Percentiles rank a stretch among this genome's conserved stretches.
Evolutionary conservation across 2,888 invertebrate species (phyloP).

Genomic region (Elaeidobius kamerunicus): DNA sequence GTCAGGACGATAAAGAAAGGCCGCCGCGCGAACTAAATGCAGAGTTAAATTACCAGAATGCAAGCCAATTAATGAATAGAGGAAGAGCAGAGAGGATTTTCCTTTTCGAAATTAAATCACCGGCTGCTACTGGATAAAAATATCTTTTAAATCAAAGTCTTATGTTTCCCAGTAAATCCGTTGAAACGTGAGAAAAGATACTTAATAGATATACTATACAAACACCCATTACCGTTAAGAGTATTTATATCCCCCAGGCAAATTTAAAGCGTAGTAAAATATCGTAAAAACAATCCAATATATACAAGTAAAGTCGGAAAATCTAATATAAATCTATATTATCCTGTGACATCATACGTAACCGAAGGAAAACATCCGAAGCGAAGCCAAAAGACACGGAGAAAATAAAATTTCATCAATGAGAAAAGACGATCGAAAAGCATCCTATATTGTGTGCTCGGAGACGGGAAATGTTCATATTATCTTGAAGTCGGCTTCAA

Average conservation of each 20-base stretch:
- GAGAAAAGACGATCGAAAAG: slow-evolving; percentile 24
- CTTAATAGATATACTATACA: no score
- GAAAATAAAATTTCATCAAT: slow-evolving; percentile 29
- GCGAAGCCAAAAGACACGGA: slow-evolving; percentile 19
- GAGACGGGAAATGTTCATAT: slow-evolving; percentile 25
- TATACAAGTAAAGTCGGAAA: slow-evolving; percentile 9
- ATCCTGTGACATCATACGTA: slow-evolving; percentile 20
- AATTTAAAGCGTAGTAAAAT: no score
- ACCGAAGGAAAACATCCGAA: slow-evolving; percentile 21
- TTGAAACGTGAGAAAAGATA: no score
- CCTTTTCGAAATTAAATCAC: neutral
- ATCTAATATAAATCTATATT: slow-evolving; percentile 25
- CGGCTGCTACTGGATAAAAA: no score
- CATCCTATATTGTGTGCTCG: slow-evolving; percentile 24
- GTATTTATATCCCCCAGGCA: no score
- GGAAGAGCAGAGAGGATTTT: slow-evolving; percentile 2
- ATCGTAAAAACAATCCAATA: slow-evolving; percentile 14
- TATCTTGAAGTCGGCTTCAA: slow-evolving; percentile 23
- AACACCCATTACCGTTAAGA: no score
- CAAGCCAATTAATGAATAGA: slow-evolving; percentile 22
- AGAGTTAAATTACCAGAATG: slow-evolving; percentile 27
- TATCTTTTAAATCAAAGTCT: no score
- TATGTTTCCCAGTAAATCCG: no score
- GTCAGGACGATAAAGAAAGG: slow-evolving; percentile 26
- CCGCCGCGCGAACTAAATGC: slow-evolving; percentile 21